Base-by-base conservation (phyloP, 1,140 invertebrate genomes). In the Doryteuthis pealeii region DNA sequence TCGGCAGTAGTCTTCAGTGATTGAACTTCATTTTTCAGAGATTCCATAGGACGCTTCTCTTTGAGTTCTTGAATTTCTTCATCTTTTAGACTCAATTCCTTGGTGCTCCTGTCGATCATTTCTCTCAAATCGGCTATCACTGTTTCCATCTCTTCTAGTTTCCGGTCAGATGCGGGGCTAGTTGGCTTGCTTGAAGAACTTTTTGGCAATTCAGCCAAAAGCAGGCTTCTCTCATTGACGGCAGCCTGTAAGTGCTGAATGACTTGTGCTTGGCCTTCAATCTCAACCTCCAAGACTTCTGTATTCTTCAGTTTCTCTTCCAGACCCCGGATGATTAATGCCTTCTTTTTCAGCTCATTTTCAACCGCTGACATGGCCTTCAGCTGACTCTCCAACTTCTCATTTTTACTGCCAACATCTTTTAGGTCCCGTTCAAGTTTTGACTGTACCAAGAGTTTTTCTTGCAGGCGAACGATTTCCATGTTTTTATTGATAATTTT, bases 91-190 rank as follows among this genome's bases (percentile, higher is more conserved):
- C 22, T 28, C 12, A 62, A 18, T 62, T 62, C 54, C 26, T 62
- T 62, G 5, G 78, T 76, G 22, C 75, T 76, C 26, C 77, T 30
- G 33, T 76, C 78, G 0, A 81, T 49, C 78, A 81, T 81, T n/a
- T 76, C 71, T 32, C 75, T 45, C n/a, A 81, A 67, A 28, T 76
- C 75, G 10, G 32, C 45, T 28, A 75, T 79, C 4, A 79, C 76
- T 22, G 71, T 76, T 68, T 75, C 71, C 14, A 75, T 33, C 33
- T 79, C 78, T 69, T 79, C 78, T 4, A 79, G 49, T 71, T 75
- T 74, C 15, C 74, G 66, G 32, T 70, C 66, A 72, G 74, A 35
- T 43, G 68, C 66, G 62, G 72, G 70, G 3, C 40, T 74, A 31
- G 74, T 62, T 72, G 54, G 40, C 8, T n/a, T 49, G 28, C 62